phyloP scores from a whole-genome alignment of 1,140 invertebrate genomes.

The Cotesia glomerata region DNA sequence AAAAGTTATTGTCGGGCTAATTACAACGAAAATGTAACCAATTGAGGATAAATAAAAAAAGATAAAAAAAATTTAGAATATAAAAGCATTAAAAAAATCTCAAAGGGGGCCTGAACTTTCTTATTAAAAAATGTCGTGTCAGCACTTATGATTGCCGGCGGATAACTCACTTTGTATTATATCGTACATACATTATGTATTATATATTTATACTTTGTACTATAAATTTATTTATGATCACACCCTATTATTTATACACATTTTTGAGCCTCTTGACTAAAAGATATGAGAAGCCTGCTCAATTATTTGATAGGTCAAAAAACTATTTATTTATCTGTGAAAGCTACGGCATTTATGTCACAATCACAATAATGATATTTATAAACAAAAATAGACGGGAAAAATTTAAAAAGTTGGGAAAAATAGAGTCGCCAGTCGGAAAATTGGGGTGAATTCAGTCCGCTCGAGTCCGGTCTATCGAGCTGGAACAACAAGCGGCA shows the following conservation, averaged over 20 bases:
- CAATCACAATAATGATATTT: not conserved
- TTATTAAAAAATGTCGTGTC: constrained; percentile 38
- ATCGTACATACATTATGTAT: not conserved
- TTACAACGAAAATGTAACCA: too few relatives aligned
- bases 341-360: too few relatives aligned
- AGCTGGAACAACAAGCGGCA: constrained; percentile 58
- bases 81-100: constrained; percentile 12
- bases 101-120: not conserved
- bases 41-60: not conserved
- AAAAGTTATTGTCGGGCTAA: too few relatives aligned
- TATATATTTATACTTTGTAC: not conserved
- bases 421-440: constrained; percentile 21
- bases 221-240: not conserved
- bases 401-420: not conserved
- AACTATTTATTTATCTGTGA: too few relatives aligned
- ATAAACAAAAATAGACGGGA: not conserved
- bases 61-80: not conserved
- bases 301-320: too few relatives aligned
- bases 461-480: constrained; percentile 52
- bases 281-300: too few relatives aligned
- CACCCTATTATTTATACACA: not conserved
- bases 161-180: constrained; percentile 9
- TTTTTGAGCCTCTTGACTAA: not conserved
- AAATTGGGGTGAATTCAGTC: constrained; percentile 50
- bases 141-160: constrained; percentile 33